phyloP scores from a whole-genome alignment of 64 coral and sea anemone species.

The Exaiptasia diaphana region DNA sequence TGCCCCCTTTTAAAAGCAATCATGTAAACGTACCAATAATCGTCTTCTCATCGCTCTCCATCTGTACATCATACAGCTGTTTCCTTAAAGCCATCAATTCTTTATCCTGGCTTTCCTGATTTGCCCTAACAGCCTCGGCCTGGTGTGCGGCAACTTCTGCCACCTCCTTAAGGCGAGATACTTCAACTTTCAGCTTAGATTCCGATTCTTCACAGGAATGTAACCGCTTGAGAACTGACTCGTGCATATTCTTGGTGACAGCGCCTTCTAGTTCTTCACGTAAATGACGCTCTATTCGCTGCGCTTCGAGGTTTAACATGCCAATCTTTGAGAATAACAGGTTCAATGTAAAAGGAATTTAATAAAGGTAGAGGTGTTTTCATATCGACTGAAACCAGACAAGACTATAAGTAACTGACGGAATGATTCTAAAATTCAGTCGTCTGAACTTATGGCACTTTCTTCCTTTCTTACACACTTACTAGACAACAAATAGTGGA shows the following conservation, averaged over 20 bases:
- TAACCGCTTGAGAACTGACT: constrained; percentile 49
- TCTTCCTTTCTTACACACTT: too few relatives aligned
- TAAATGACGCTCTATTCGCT: constrained; percentile 76
- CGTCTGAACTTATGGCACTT: too few relatives aligned
- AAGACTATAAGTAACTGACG: too few relatives aligned
- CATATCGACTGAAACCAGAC: too few relatives aligned
- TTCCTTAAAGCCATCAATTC: constrained; percentile 86
- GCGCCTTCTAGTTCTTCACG: constrained; percentile 84
- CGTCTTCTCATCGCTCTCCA: constrained; percentile 97
- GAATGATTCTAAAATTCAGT: too few relatives aligned
- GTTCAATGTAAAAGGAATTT: not conserved
- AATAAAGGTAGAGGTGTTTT: not conserved
- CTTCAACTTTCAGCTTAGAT: constrained; percentile 78
- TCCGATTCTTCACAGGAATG: constrained; percentile 81
- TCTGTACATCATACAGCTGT: constrained; percentile 93
- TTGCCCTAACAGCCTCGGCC: constrained; percentile 73
- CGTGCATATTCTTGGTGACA: constrained; percentile 72
- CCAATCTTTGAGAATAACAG: constrained; percentile 63
- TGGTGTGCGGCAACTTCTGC: constrained; percentile 96
- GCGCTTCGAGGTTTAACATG: constrained; percentile 83
- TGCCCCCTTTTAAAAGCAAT: too few relatives aligned
- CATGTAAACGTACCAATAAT: constrained; percentile 99
- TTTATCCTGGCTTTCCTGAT: constrained; percentile 86
- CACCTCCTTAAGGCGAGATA: constrained; percentile 83
- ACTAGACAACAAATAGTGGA: too few relatives aligned